phyloP scores from a whole-genome alignment of 2,888 invertebrate genomes.

The Coelinius sp. region DNA sequence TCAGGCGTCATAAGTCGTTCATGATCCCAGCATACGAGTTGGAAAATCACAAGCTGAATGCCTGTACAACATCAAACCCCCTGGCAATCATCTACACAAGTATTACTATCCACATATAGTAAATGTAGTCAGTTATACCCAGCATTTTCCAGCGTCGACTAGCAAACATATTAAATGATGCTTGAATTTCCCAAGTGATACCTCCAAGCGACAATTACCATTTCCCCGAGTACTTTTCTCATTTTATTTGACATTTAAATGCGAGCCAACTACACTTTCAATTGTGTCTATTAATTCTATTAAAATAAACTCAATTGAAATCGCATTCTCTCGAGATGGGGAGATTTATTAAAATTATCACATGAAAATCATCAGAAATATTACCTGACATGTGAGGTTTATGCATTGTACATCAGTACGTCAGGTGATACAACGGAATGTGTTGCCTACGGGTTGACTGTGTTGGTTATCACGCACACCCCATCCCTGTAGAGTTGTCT shows the following conservation, averaged over 20 bases:
- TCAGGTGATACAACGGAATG: constrained; percentile 55
- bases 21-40: constrained; percentile 4
- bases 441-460: constrained; percentile 38
- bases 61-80: constrained; percentile 39
- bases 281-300: background rate
- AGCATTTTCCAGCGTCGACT: constrained; percentile 18
- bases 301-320: no score
- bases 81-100: constrained; percentile 38
- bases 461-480: constrained; percentile 30
- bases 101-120: background rate
- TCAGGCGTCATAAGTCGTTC: constrained; percentile 9
- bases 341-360: background rate
- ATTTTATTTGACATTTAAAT: constrained; percentile 39
- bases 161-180: constrained; percentile 58
- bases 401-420: constrained; percentile 15
- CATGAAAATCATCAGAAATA: constrained; percentile 7
- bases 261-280: constrained; percentile 11
- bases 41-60: constrained; percentile 18
- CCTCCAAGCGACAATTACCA: constrained; percentile 42
- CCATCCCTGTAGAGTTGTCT: constrained; percentile 34
- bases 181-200: constrained; percentile 51
- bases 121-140: constrained; percentile 20
- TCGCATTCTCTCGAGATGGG: no score
- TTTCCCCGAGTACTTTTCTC: constrained; percentile 42
- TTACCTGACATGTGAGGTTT: background rate